Base-by-base conservation (phyloP, 2,888 invertebrate genomes). In the Dolichopus griseipennis region DNA sequence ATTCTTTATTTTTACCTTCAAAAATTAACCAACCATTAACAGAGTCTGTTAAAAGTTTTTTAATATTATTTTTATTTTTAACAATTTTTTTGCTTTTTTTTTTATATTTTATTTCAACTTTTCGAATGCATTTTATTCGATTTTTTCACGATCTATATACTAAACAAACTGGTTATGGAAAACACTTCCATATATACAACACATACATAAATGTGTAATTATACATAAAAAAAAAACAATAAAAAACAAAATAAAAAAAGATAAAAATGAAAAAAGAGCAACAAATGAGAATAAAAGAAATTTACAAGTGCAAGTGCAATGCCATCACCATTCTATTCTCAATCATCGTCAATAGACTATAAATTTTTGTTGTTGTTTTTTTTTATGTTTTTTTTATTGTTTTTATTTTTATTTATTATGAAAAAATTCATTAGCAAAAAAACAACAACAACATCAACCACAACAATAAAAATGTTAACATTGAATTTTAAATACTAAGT, bases 231-330 rank as follows among this genome's bases (percentile, higher is more conserved):
- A 37, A 37, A 7, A 37, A 37, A 37, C 4, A 37, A 37, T 10
- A 37, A 37, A 34, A 37, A 37, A 37, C 37, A 37, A 37, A 37
- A 37, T 10, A 7, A 2, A 37, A 37, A 37, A 37, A 37, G 8
- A 37, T 34, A 34, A 37, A 10, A 7, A 27, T 2, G 12, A 37
- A 20, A 6, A 61, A 20, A 20, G 12, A 22, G 12, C 9, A 62
- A 4, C 21, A 62, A 62, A 21, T 12, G 12, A 62, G 12, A 61
- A 22, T 8, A 62, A 27, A 62, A 62, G 3, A 62, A 22, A 12
- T 15, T 22, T 64, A 34, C 37, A 64, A 64, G 64, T 64, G 37
- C 64, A 64, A 64, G 64, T 64, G 64, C 64, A 64, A 64, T 64
- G 64, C 37, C 64, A 64, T 64, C 20, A n/a, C 2, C n/a, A n/a